Evolutionary conservation across 2,797 vertebrate species (phyloP), one percentile per base, ranked within the genome.

Genomic region (Psittacula derbiana): DNA sequence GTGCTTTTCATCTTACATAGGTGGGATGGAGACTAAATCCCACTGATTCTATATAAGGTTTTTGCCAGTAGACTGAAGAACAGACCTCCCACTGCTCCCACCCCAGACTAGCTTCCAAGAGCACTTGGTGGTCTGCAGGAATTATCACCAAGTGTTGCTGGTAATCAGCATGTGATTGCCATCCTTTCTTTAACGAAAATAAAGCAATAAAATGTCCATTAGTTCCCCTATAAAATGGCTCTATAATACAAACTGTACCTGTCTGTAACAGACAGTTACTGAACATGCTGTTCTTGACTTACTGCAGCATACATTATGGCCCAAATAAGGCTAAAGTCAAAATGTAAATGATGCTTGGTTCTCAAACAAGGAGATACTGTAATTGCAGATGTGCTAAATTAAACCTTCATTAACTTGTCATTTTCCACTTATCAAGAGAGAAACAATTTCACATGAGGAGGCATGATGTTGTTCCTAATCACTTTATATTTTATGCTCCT

Each of bases 381-480:
- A 47, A 47, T 43, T 88, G 82, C 75, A 94, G 87, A 73, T 86
- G 83, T 66, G 86, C 90, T 84, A 55, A 81, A 88, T 90, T 58
- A 88, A 88, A 79, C 85, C 75, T 91, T 76, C 38, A 91, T 84
- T 86, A 92, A 64, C 33, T 70, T 92, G 75, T 71, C 82, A 52
- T 50, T 81, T 91, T 24, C 81, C 55, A 80, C 82, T 83, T 88
- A 61, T 49, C 55, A 27, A 31, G 62, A 72, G 30, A 72, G 73
- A 69, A 80, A 40, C 88, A 60, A n/a, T 69, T 86, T 47, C 90
- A 75, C 38, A n/a, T 3, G 72, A 84, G 55, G 30, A 66, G 69
- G 61, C 73, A 85, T 41, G 40, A 69, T 62, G 61, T 31, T 87
- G 61, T 81, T 91, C 50, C 70, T 84, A 27, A 81, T 69, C 3